Percentiles rank a stretch among this genome's conserved stretches.
These are phyloP conservation scores for Scaptomyza parva DNA, from an alignment of 2,888 invertebrate species.

Conservation along the genomic window DNA sequence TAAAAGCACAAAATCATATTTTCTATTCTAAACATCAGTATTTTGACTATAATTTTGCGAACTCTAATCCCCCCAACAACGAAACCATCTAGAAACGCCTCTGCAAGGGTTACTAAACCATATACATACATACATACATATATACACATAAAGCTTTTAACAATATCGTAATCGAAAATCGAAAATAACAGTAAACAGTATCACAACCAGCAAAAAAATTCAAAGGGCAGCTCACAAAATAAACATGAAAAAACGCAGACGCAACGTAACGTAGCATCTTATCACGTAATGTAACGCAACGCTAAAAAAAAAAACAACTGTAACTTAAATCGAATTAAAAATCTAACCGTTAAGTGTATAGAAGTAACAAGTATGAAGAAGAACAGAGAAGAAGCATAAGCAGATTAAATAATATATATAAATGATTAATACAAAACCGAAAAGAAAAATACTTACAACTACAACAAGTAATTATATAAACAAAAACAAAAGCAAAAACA, in stretches of 20 bases:
- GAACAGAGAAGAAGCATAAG: conserved; percentile 17
- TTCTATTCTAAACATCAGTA: too few species aligned
- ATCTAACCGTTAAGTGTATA: conserved; percentile 53
- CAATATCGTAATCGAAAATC: conserved; percentile 12
- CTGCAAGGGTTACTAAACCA: conserved; percentile 3
- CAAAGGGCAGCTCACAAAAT: conserved; percentile 22
- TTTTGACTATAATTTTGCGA: background rate
- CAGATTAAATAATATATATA: conserved; percentile 1
- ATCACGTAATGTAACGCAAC: conserved; percentile 14
- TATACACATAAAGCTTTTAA: conserved; percentile 14
- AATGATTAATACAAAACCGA: conserved; percentile 18
- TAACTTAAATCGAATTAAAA: conserved; percentile 75
- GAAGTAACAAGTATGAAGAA: conserved; percentile 40
- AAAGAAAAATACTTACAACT: conserved; percentile 39
- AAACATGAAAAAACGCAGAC: conserved; percentile 13
- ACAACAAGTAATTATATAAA: conserved; percentile 54
- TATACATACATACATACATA: conserved; percentile 5
- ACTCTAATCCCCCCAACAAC: background rate
- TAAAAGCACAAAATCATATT: too few species aligned
- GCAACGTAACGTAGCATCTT: conserved; percentile 6
- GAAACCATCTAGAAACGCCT: background rate
- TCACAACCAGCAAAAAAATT: conserved; percentile 24
- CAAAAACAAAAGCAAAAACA: too few species aligned
- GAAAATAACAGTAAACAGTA: too few species aligned
- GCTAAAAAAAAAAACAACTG: conserved; percentile 44